Base-by-base conservation (phyloP, 2,797 vertebrate species). In the Enteromius paludinosus region DNA sequence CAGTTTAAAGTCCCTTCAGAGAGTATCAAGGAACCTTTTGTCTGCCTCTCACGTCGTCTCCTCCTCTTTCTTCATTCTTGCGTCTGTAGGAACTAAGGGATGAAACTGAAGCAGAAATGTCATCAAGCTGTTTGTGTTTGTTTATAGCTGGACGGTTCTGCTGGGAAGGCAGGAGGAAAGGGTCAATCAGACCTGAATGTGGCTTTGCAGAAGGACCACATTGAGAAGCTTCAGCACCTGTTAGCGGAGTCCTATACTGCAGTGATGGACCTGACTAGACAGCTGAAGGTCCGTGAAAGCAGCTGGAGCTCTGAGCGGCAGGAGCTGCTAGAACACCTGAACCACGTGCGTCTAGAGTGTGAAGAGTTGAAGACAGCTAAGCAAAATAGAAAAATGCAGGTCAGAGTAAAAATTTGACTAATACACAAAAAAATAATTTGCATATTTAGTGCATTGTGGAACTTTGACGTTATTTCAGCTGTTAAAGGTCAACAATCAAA, bases 151-250 rank as follows among this genome's bases (percentile, higher is more conserved):
- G 95, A 96, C 80, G 89, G 92, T 0, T 92, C 94, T 90, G 87
- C 91, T 14, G 93, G 93, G 68, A 95, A 95, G 87, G 90, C 91
- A n/a, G 71, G 69, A 12, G 6, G 15, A 54, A 81, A 81, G 41
- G 74, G 59, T 62, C 77, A 79, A 17, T 59, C 78, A 76, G 87
- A 86, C 28, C 49, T 33, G n/a, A 83, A 86, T 33, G 65, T 23
- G 6, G 86, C 93, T 0, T 2, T 90, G 0, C 95, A 96, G 54
- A 92, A 94, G 0, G 65, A 88, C 0, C 91, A 86, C 92, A 72
- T 91, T 92, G 95, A 96, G 82, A 94, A 96, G 80, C 95, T 96
- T 88, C 95, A 96, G 82, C 95, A 95, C 33, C 95, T 96, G 80
- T 92, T 96, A 81, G 95, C 95, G 0, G 96, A 96, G 89, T 96